A percentile compares a stretch with the other conserved stretches of the same genome.
Conservation (phyloP, 2,113 vertebrate genomes). For the Microtus pennsylvanicus region DNA sequence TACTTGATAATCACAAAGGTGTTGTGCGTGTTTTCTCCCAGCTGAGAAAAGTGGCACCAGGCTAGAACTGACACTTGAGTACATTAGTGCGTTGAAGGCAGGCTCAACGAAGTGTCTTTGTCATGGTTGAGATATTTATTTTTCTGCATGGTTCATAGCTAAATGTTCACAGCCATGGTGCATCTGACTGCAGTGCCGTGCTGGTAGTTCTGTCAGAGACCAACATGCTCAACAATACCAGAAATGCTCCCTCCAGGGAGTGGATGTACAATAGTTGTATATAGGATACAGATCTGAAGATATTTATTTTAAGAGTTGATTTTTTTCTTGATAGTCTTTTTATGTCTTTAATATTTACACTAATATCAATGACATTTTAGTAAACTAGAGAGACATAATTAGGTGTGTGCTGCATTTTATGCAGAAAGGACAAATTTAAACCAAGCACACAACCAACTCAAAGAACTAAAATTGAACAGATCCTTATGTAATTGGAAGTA, state of each 20-base stretch:
- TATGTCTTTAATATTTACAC: slow-evolving; percentile 85
- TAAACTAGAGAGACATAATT: slow-evolving; percentile 75
- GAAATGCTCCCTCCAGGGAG: slow-evolving; percentile 86
- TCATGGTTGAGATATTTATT: slow-evolving; percentile 86
- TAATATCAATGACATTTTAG: slow-evolving; percentile 78
- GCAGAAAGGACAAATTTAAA: slow-evolving; percentile 74
- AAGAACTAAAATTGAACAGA: slow-evolving; percentile 68
- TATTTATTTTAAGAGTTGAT: slow-evolving; percentile 95
- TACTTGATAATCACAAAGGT: not conserved
- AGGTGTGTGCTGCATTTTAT: slow-evolving; percentile 68
- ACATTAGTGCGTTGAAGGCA: slow-evolving; percentile 52
- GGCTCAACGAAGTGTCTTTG: slow-evolving; percentile 57
- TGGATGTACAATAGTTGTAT: slow-evolving; percentile 93
- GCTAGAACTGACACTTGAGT: not conserved
- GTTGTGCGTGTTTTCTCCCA: not conserved
- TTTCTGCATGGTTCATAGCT: slow-evolving; percentile 78
- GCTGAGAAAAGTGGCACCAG: slow-evolving; percentile 42
- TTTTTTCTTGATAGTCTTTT: slow-evolving; percentile 86
- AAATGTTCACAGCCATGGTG: slow-evolving; percentile 85
- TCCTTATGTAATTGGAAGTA: not conserved
- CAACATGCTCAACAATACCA: slow-evolving; percentile 81
- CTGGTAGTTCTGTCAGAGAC: slow-evolving; percentile 83
- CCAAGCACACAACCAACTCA: slow-evolving; percentile 75
- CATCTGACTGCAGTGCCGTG: slow-evolving; percentile 92
- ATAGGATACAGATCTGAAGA: slow-evolving; percentile 92